Conservation (phyloP, 2,888 invertebrate genomes). For the Lycaena phlaeas region DNA sequence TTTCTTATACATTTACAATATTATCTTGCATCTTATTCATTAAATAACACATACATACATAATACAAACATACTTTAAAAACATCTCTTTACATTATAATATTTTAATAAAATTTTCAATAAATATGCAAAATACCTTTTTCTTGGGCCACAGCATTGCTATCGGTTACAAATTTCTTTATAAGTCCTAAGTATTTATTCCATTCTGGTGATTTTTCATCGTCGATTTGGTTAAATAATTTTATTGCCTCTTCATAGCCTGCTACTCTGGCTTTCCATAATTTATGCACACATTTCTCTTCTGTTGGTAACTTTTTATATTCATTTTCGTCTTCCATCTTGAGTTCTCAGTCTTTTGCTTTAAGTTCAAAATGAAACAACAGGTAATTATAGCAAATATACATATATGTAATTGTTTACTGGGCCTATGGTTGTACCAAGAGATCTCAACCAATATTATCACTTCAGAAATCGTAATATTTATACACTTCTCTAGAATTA, state of each 20-base stretch:
- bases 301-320: slow-evolving; percentile 88
- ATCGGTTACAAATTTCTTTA: slow-evolving; percentile 95
- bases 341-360: slow-evolving; percentile 25
- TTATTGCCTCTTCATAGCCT: slow-evolving; percentile 95
- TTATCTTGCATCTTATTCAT: too few relatives aligned
- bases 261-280: slow-evolving; percentile 95
- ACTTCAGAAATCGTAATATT: too few relatives aligned
- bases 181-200: slow-evolving; percentile 89
- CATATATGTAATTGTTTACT: too few relatives aligned
- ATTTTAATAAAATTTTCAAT: not conserved
- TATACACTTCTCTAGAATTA: too few relatives aligned
- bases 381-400: too few relatives aligned
- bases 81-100: too few relatives aligned
- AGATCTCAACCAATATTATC: too few relatives aligned
- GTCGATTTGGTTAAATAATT: slow-evolving; percentile 88
- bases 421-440: too few relatives aligned
- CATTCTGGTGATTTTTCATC: slow-evolving; percentile 97
- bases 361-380: not conserved
- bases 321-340: slow-evolving; percentile 90
- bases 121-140: slow-evolving; percentile 75
- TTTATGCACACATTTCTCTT: slow-evolving; percentile 94
- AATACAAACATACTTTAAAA: too few relatives aligned
- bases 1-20: too few relatives aligned
- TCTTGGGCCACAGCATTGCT: slow-evolving; percentile 97
- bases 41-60: too few relatives aligned